A percentile compares a stretch with the other conserved stretches of the same genome.
Evolutionary conservation across 2,797 vertebrate genomes (phyloP).

Genomic region (Epinephelus malabaricus): DNA sequence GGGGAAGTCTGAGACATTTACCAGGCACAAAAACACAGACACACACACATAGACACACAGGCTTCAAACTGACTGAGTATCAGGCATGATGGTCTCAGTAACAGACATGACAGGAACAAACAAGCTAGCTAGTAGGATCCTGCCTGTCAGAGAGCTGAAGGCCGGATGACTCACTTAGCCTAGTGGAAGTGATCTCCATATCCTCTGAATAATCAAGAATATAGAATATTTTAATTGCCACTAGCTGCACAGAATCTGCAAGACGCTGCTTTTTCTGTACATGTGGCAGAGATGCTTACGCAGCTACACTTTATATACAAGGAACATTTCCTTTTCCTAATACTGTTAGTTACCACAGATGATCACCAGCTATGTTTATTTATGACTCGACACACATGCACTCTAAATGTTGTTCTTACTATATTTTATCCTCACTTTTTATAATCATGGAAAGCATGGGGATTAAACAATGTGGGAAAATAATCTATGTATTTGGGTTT

Average conservation of each 20-base stretch:
- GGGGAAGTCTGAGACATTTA: conserved; percentile 30
- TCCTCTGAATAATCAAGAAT: conserved; percentile 47
- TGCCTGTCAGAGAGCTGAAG: conserved; percentile 62
- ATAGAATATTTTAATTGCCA: conserved; percentile 47
- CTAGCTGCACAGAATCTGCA: conserved; percentile 48
- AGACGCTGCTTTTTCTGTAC: conserved; percentile 18
- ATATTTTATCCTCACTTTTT: neutral
- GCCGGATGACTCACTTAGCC: conserved; percentile 63
- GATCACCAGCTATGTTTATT: conserved; percentile 20
- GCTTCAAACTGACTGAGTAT: conserved; percentile 22
- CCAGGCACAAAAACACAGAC: neutral
- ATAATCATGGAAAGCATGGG: neutral
- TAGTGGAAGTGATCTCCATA: conserved; percentile 54
- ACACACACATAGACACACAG: neutral
- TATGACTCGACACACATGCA: neutral
- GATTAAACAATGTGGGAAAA: no score
- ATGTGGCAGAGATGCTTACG: conserved; percentile 34
- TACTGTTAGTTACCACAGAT: conserved; percentile 8
- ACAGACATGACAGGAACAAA: conserved; percentile 79
- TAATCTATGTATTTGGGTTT: no score
- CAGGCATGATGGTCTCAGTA: conserved; percentile 61
- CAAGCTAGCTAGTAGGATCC: conserved; percentile 55
- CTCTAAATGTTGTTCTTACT: neutral
- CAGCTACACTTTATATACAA: conserved; percentile 27
- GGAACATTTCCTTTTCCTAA: conserved; percentile 9